A percentile compares a stretch with the other conserved stretches of the same genome.
Conservation (phyloP, 2,113 vertebrate species). For the Gymnarchus niloticus region DNA sequence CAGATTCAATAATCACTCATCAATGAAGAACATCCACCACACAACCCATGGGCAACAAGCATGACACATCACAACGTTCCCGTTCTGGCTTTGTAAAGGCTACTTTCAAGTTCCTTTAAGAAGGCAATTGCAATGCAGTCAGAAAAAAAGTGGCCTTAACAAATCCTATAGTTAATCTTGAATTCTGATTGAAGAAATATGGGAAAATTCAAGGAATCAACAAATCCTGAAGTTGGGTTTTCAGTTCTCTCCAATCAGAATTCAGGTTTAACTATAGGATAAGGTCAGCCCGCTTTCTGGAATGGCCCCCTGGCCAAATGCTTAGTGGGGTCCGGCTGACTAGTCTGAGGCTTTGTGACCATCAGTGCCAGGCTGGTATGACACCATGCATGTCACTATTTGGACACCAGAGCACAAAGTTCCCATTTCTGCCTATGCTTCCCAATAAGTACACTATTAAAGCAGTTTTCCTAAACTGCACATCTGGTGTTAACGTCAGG, state of each 20-base stretch:
- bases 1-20: not conserved
- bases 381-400: not conserved
- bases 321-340: not conserved
- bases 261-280: too few species aligned
- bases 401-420: not conserved
- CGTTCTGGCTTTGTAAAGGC: not conserved
- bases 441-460: slow-evolving; percentile 10
- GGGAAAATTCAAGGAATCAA: too few species aligned
- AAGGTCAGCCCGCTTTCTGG: too few species aligned
- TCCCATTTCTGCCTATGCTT: slow-evolving; percentile 1
- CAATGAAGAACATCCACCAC: not conserved
- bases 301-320: not conserved
- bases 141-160: not conserved
- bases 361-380: not conserved
- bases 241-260: too few species aligned
- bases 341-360: not conserved
- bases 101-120: not conserved
- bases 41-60: too few species aligned
- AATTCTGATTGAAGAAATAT: too few species aligned
- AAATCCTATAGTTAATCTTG: too few species aligned
- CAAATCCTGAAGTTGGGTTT: too few species aligned
- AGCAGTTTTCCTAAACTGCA: not conserved
- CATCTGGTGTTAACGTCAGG: slow-evolving; percentile 15
- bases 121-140: not conserved
- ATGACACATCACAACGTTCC: too few species aligned